Evolutionary conservation across 2,888 invertebrate species (phyloP).

Genomic region (Luffia ferchaultella): DNA sequence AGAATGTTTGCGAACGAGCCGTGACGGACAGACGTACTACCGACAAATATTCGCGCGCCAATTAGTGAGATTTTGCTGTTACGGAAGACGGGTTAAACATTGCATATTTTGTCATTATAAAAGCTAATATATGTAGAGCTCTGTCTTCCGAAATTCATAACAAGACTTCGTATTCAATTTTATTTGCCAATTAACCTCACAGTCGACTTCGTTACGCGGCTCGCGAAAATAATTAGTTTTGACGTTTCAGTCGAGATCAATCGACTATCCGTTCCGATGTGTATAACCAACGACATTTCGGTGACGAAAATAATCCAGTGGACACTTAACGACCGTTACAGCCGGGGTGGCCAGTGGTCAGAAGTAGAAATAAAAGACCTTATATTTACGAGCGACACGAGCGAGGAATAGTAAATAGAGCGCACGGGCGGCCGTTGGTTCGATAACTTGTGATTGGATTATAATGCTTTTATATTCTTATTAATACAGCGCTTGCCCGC

Average conservation of each 20-base stretch:
- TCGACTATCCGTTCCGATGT: too few species aligned
- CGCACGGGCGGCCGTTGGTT: conserved; percentile 55
- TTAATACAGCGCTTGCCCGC: conserved; percentile 38
- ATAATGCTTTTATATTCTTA: conserved; percentile 64
- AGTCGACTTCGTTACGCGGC: too few species aligned
- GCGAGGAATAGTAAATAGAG: conserved; percentile 45
- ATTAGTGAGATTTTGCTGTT: conserved; percentile 32
- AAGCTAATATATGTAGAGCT: too few species aligned
- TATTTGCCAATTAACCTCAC: too few species aligned
- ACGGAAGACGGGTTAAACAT: conserved; percentile 11
- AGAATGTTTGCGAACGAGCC: conserved; percentile 13
- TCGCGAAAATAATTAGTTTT: too few species aligned
- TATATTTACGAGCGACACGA: conserved; percentile 43
- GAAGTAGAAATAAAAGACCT: neutral
- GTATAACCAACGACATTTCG: too few species aligned
- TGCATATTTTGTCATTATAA: neutral
- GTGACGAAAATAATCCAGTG: too few species aligned
- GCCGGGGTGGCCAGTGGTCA: neutral
- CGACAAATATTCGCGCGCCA: conserved; percentile 25
- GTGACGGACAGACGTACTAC: conserved; percentile 21
- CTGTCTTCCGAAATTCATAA: too few species aligned
- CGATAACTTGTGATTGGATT: conserved; percentile 58
- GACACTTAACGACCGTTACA: neutral
- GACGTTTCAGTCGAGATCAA: too few species aligned
- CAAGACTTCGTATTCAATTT: too few species aligned